Base-by-base conservation (phyloP, 2,888 invertebrate genomes). In the Harpalus rubripes region DNA sequence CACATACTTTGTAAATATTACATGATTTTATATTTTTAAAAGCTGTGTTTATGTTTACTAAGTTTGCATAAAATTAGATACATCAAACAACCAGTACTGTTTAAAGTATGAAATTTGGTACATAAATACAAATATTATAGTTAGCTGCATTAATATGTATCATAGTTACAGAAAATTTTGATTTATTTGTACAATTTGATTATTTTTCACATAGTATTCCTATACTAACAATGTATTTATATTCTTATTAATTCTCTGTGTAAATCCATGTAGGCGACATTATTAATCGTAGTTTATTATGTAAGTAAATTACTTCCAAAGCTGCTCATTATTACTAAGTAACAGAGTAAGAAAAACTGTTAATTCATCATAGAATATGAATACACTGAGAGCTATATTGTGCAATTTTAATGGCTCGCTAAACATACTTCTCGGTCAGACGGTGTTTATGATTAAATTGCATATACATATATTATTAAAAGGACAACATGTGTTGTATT, bases 391-490 rank as follows among this genome's bases (percentile, higher is more conserved):
- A 22, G 63, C 63, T 63, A 63, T 26, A 12, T 63, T 63, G 63
- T 26, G n/a, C 63, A 32, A 63, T 63, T 63, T 26, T 63, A 63
- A 26, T 63, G 63, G 26, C 10, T 18, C 8, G 7, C 56, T 41
- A 39, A 44, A 32, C 32, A 5, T 44, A 52, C 7, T 41, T 76
- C n/a, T 10, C 41, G n/a, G 5, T 39, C 41, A 16, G n/a, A 15
- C 18, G 44, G 18, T 18, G 44, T 76, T 74, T 56, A 56, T 76
- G 16, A 76, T 76, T 39, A 76, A 76, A 76, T 76, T 76, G 41
- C 7, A 32, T 32, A 3, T 2, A 39, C 2, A 15, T 18, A 15
- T 15, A 41, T 74, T 74, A 74, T 74, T 74, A 18, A 44, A 22
- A 63, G 7, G 26, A 12, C 63, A 63, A 26, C n/a, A 26, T 26